A percentile compares a stretch with the other conserved stretches of the same genome.
Evolutionary conservation across 2,888 invertebrate species (phyloP).

Genomic region (Psylliodes chrysocephalus): DNA sequence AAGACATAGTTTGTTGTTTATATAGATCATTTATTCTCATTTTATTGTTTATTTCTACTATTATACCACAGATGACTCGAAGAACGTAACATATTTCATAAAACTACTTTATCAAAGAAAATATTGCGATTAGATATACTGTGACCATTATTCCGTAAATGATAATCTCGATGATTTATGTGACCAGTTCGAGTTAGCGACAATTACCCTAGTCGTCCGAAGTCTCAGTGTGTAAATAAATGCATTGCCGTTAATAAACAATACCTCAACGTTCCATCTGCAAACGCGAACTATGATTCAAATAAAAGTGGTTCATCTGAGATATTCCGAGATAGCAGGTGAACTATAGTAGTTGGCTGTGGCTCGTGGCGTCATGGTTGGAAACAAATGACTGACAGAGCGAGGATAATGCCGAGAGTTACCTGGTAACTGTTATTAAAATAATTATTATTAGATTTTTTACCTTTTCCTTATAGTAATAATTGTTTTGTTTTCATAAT

Average conservation of each 20-base stretch:
- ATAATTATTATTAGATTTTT: conserved; percentile 64
- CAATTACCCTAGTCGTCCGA: conserved; percentile 31
- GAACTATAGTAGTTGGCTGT: conserved; percentile 62
- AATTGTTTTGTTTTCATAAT: conserved; percentile 59
- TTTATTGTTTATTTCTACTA: conserved; percentile 13
- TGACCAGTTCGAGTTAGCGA: conserved; percentile 32
- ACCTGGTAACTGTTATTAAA: conserved; percentile 63
- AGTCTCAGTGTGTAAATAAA: conserved; percentile 38
- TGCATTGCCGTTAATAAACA: conserved; percentile 46
- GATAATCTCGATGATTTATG: conserved; percentile 39
- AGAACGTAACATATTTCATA: conserved; percentile 22
- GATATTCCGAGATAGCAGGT: conserved; percentile 60
- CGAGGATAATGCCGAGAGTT: conserved; percentile 66
- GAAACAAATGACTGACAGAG: conserved; percentile 67
- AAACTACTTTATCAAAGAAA: conserved; percentile 30
- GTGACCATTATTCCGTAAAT: conserved; percentile 37
- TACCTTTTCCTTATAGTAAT: conserved; percentile 58
- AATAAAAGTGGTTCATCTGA: conserved; percentile 59
- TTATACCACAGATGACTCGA: conserved; percentile 15
- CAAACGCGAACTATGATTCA: conserved; percentile 51
- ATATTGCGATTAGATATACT: conserved; percentile 35
- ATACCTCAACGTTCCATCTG: conserved; percentile 47
- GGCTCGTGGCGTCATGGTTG: conserved; percentile 67
- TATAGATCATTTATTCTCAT: background rate
- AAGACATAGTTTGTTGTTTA: background rate